phyloP scores from a whole-genome alignment of 2,888 invertebrate genomes.

The Sthenelais limicola region DNA sequence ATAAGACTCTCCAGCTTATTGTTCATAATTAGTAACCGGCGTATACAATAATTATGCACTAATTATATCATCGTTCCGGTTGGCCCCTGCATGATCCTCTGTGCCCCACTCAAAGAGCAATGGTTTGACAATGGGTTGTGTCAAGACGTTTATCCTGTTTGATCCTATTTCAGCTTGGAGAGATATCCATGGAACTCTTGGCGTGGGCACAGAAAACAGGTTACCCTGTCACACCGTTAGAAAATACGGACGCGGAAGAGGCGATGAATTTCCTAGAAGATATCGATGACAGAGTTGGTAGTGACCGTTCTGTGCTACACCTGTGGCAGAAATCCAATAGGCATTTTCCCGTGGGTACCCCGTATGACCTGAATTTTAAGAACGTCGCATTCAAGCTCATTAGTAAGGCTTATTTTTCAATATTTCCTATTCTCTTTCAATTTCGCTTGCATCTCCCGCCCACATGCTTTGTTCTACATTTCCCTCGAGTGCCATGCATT shows the following conservation, averaged over 20 bases:
- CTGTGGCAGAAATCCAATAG: background rate
- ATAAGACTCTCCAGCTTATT: too few relatives aligned
- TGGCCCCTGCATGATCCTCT: too few relatives aligned
- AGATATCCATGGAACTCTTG: slow-evolving; percentile 11
- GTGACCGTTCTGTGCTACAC: background rate
- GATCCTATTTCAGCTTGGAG: slow-evolving; percentile 19
- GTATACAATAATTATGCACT: too few relatives aligned
- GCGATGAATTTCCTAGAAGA: background rate
- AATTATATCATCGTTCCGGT: too few relatives aligned
- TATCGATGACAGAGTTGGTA: slow-evolving; percentile 15
- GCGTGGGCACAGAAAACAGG: slow-evolving; percentile 2
- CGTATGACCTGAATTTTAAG: background rate
- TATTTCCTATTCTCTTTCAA: too few relatives aligned
- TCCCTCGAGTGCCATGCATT: too few relatives aligned
- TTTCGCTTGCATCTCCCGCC: too few relatives aligned
- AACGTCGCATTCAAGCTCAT: slow-evolving; percentile 11
- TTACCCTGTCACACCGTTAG: slow-evolving; percentile 7
- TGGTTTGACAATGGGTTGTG: too few relatives aligned
- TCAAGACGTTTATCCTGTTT: too few relatives aligned
- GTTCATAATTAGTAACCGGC: too few relatives aligned
- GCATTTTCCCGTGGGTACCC: slow-evolving; percentile 2
- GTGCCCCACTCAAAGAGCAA: too few relatives aligned
- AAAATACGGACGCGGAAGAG: background rate
- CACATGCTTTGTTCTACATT: too few relatives aligned
- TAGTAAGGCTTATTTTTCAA: slow-evolving; percentile 1